Conservation (phyloP, 37 sponge, comb jelly and placozoan species). For the Diacarnus erythraeanus region DNA sequence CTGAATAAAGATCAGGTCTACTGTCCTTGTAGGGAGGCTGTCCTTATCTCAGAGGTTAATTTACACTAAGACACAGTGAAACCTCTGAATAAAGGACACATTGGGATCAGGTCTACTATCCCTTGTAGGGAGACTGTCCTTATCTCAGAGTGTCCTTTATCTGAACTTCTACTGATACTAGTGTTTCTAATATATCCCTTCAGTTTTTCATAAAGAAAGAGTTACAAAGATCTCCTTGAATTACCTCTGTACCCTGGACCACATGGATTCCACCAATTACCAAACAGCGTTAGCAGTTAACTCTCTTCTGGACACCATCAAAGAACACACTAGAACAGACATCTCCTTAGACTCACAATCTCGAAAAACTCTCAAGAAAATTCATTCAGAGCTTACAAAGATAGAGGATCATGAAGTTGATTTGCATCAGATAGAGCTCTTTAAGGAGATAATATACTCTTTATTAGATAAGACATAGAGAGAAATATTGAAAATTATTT, state of each 20-base stretch:
- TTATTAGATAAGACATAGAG: not conserved
- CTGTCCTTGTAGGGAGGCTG: no score
- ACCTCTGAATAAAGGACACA: no score
- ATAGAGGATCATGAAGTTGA: not conserved
- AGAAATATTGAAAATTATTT: no score
- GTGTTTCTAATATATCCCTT: no score
- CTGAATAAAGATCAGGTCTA: no score
- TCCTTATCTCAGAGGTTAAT: no score
- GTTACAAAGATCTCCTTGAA: not conserved
- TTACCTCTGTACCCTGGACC: not conserved
- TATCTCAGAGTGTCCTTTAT: no score
- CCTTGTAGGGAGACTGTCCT: no score
- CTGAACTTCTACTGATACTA: no score
- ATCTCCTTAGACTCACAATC: not conserved
- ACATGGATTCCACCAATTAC: not conserved
- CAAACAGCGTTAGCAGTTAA: not conserved
- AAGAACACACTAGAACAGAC: not conserved
- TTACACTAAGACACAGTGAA: no score
- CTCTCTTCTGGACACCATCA: not conserved
- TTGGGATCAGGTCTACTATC: no score
- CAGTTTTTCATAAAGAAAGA: not conserved
- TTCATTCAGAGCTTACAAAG: not conserved
- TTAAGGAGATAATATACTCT: not conserved
- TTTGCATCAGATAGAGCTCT: not conserved
- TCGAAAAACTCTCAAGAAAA: not conserved